These are phyloP conservation scores for Crotalus viridis DNA, from an alignment of 2,113 vertebrate species.

Conservation along the genomic window DNA sequence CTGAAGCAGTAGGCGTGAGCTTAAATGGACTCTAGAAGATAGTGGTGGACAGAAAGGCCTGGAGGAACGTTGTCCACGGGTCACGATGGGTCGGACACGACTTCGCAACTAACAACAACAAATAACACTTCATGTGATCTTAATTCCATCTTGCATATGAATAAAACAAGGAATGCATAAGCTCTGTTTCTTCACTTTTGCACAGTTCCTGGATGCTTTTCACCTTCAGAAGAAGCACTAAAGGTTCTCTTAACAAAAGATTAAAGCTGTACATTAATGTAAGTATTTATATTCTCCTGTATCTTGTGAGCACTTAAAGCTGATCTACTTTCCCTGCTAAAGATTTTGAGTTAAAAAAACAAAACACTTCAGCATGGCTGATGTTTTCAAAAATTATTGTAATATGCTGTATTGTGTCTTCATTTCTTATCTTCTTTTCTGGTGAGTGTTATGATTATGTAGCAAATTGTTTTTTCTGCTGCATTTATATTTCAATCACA, in stretches of 20 bases:
- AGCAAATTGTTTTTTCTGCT: neutral
- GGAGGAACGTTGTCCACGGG: too few relatives aligned
- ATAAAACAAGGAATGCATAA: neutral
- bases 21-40: too few relatives aligned
- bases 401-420: neutral
- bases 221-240: conserved; percentile 22
- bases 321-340: conserved; percentile 60
- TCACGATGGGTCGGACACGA: too few relatives aligned
- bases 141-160: neutral
- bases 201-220: neutral
- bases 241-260: conserved; percentile 54
- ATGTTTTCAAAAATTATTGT: conserved; percentile 52
- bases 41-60: too few relatives aligned
- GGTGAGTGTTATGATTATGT: neutral
- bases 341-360: conserved; percentile 50
- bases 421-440: neutral
- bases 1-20: too few relatives aligned
- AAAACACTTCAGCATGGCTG: conserved; percentile 40
- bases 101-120: too few relatives aligned
- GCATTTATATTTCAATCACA: neutral
- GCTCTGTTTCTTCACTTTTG: neutral
- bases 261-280: conserved; percentile 43
- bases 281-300: conserved; percentile 56
- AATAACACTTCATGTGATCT: neutral
- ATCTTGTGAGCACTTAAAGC: conserved; percentile 48